Base-by-base conservation (phyloP, 2,888 invertebrate species). In the Theretra japonica region DNA sequence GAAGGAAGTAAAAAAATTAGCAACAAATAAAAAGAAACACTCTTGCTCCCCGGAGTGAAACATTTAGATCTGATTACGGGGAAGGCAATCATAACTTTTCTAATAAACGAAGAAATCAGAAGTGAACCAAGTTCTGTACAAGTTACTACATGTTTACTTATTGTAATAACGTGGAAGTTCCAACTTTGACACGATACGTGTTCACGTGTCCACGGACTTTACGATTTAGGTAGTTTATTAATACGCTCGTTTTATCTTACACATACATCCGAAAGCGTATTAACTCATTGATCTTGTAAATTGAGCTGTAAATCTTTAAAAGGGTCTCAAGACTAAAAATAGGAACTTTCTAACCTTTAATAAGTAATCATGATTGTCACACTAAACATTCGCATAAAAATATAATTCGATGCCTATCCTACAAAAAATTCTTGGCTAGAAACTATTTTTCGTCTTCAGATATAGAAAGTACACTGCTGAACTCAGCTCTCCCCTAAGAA, bases 11-110 rank as follows among this genome's bases (percentile, higher is more conserved):
- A 65, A 48, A 33, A 41, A 41, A 62, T 11, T 11, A 62, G 53
- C 33, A 62, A 62, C 15, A 41, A 21, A 62, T 53, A 53, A 68
- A 68, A 11, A 25, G n/a, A 53, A 28, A 69, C 50, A 65, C 21
- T n/a, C 56, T 33, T 4, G 19, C 60, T 72, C 72, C 58, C 56
- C 17, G 7, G 30, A 75, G 73, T 74, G 73, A 74, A 75, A 73
- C 78, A 80, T 73, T 80, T 77, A 75, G 76, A 80, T 76, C 78
- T 79, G 79, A 87, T 85, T 84, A 83, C 79, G 71, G 74, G 65
- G 76, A 77, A 81, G 77, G 78, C 80, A 83, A 84, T 86, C 80
- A 77, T 75, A 87, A 87, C 84, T 87, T 86, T 74, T 75, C 78
- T 79, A 85, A 86, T 86, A 86, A 83, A 76, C 80, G 77, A 79